Evolutionary conservation across 2,888 invertebrate species (phyloP), one percentile per base, ranked within the genome.

Genomic region (Eristalinus sepulchralis): DNA sequence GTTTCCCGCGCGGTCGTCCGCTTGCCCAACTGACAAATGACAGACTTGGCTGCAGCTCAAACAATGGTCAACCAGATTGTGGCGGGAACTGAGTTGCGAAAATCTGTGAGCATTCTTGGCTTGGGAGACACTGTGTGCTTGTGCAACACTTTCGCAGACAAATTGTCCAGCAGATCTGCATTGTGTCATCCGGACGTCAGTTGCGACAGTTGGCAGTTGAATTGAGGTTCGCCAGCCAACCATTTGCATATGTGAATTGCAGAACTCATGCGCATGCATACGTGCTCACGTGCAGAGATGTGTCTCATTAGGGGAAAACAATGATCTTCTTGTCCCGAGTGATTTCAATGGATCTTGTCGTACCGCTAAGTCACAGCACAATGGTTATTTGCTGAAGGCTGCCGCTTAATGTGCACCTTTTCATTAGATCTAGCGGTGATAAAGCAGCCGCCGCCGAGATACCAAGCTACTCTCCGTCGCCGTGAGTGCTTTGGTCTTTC

Each of bases 311-410:
- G 39, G 27, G 11, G 72, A 77, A 81, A 73, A 85, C 77, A 85
- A 85, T 85, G 70, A 81, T 85, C 77, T 82, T 77, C 73, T 76
- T 84, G 64, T 66, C 66, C 55, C 34, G 59, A n/a, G 11, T 24
- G 71, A 76, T 71, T 70, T 47, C 24, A 34, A 67, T 59, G 67
- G 53, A 67, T 78, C 63, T 31, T 9, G 20, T 17, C 57, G 78
- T 63, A 84, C 68, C 77, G 85, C 82, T 73, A 67, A 78, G 72
- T 71, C 71, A 72, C 24, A 76, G 64, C 17, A 81, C 84, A 76
- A 36, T 66, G 57, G 47, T 80, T 66, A 80, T 71, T 76, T 71
- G 47, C 75, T 80, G 80, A 84, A 76, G 84, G 66, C 39, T 79
- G 33, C 76, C 64, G 62, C 33, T 77, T 81, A 72, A 76, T 76